Evolutionary conservation across 2,888 invertebrate genomes (phyloP).

Genomic region (Agrochola circellaris): DNA sequence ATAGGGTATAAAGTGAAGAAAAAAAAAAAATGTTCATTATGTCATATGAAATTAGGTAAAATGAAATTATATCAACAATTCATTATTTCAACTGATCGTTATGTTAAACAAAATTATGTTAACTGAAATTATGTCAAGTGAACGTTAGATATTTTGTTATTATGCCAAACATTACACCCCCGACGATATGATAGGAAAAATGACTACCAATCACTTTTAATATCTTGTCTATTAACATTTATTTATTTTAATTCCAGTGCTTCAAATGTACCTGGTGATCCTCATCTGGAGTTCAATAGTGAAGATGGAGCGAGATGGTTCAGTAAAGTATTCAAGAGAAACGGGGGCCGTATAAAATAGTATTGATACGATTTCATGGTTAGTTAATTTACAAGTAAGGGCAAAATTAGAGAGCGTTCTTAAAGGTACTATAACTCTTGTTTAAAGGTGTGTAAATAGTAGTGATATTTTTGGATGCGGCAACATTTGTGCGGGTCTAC

Average conservation of each 20-base stretch:
- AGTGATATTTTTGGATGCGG: constrained; percentile 18
- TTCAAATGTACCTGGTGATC: constrained; percentile 86
- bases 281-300: constrained; percentile 87
- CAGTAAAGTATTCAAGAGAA: constrained; percentile 86
- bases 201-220: neutral
- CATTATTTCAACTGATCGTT: no score
- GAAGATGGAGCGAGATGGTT: constrained; percentile 86
- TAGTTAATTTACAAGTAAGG: constrained; percentile 21
- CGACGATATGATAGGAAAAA: no score
- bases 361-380: constrained; percentile 2
- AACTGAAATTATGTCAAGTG: no score
- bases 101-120: no score
- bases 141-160: no score
- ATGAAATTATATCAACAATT: no score
- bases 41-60: no score
- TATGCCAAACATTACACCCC: no score
- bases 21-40: no score
- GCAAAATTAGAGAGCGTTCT: constrained; percentile 10
- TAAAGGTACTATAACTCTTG: neutral
- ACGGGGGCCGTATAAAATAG: constrained; percentile 74
- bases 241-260: constrained; percentile 76
- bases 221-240: neutral
- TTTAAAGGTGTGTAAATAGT: constrained; percentile 46
- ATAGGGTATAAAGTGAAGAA: no score
- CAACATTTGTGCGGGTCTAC: constrained; percentile 19